A percentile compares a stretch with the other conserved stretches of the same genome.
Conservation (phyloP, 2,113 vertebrate genomes). For the Tupaia chinensis region DNA sequence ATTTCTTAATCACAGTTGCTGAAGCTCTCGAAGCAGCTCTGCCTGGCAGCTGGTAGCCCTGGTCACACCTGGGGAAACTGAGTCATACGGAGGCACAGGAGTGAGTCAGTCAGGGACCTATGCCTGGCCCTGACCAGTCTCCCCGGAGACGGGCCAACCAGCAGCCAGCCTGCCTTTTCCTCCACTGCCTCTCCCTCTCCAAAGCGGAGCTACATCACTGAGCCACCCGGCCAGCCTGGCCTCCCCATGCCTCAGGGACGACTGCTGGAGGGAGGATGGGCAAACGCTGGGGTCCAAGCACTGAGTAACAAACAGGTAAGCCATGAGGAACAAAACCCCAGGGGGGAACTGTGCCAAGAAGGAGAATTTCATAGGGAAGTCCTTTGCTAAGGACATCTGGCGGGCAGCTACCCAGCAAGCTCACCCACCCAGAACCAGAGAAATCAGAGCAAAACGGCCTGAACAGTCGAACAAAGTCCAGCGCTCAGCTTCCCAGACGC, state of each 20-base stretch:
- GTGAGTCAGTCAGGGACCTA: constrained; percentile 36
- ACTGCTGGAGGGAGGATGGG: not conserved
- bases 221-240: not conserved
- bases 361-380: constrained; percentile 18
- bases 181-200: not conserved
- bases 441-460: not conserved
- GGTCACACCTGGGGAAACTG: constrained; percentile 78
- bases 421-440: constrained; percentile 18
- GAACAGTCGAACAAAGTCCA: constrained; percentile 36
- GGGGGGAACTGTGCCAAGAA: not conserved
- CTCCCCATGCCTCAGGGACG: not conserved
- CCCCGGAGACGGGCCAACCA: not conserved
- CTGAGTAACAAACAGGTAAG: not conserved
- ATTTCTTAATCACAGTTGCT: constrained; percentile 78
- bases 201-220: not conserved
- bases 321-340: not conserved
- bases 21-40: constrained; percentile 63
- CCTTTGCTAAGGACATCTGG: not conserved
- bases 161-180: not conserved
- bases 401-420: not conserved
- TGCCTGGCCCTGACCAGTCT: not conserved
- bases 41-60: constrained; percentile 18
- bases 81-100: constrained; percentile 58
- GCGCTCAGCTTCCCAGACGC: not conserved
- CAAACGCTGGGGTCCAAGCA: not conserved